Conservation (phyloP, 2,888 invertebrate species). For the Quadroppia sp. region DNA sequence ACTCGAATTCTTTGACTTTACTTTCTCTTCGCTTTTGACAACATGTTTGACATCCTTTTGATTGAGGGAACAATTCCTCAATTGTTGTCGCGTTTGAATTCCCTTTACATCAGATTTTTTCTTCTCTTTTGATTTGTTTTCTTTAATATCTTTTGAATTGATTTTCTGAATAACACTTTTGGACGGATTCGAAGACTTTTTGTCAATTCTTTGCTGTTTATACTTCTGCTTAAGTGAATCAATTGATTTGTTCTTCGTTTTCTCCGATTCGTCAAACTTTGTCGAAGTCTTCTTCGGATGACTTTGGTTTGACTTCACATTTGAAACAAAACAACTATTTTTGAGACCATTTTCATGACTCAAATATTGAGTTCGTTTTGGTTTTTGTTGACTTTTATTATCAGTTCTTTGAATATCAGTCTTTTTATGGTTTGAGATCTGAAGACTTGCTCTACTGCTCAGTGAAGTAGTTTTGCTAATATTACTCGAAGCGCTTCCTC, state of each 20-base stretch:
- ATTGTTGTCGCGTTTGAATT: constrained; percentile 23
- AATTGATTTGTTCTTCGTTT: constrained; percentile 51
- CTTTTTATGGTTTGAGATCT: constrained; percentile 5
- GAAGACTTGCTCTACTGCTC: constrained; percentile 26
- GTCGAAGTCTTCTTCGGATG: background rate
- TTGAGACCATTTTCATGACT: background rate
- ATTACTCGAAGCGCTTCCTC: constrained; percentile 30
- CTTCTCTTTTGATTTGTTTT: constrained; percentile 8
- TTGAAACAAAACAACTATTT: background rate
- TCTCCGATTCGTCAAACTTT: background rate
- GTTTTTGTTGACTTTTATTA: background rate
- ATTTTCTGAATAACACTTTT: background rate
- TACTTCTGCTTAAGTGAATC: constrained; percentile 61
- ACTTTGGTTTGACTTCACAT: background rate
- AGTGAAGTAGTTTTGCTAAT: background rate
- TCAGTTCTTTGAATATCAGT: constrained; percentile 1
- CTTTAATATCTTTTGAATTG: constrained; percentile 25
- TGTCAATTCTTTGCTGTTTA: constrained; percentile 62
- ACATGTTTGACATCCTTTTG: background rate
- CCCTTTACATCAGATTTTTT: background rate
- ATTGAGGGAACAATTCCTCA: background rate
- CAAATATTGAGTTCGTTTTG: background rate
- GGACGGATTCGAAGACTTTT: constrained; percentile 51
- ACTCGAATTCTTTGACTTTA: background rate
- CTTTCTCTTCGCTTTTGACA: background rate